Percentiles rank a stretch among this genome's conserved stretches.
Evolutionary conservation across 2,113 vertebrate species (phyloP).

Genomic region (Antechinus stuartii): DNA sequence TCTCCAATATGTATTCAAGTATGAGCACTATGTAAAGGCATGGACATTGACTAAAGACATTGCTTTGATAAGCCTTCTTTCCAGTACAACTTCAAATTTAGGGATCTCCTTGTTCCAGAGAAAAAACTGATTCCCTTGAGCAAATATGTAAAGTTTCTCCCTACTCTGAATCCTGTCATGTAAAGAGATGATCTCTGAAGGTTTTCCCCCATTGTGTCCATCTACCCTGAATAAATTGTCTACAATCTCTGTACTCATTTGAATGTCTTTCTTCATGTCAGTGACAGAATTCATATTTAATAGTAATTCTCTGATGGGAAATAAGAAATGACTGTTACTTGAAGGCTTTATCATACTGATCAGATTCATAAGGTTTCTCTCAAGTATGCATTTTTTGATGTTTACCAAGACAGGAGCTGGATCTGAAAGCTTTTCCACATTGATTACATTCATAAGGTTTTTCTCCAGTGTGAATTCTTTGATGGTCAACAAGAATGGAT

Average conservation of each 20-base stretch:
- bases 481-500: neutral
- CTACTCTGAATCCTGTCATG: neutral
- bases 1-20: neutral
- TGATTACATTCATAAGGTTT: slow-evolving; percentile 1
- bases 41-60: neutral
- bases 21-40: neutral
- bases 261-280: neutral
- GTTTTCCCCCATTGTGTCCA: neutral
- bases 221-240: neutral
- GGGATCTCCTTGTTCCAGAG: neutral
- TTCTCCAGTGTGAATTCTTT: neutral
- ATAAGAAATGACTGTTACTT: neutral
- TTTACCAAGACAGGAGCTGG: neutral
- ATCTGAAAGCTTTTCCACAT: neutral
- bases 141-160: neutral
- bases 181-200: neutral
- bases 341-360: neutral
- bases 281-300: neutral
- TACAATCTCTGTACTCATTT: neutral
- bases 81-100: neutral
- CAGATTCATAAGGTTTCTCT: neutral
- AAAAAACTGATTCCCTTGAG: neutral
- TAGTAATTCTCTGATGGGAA: neutral
- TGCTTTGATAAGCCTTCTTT: neutral
- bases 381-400: neutral